Conservation (phyloP, 2,888 invertebrate species). For the Temnothorax unifasciatus region DNA sequence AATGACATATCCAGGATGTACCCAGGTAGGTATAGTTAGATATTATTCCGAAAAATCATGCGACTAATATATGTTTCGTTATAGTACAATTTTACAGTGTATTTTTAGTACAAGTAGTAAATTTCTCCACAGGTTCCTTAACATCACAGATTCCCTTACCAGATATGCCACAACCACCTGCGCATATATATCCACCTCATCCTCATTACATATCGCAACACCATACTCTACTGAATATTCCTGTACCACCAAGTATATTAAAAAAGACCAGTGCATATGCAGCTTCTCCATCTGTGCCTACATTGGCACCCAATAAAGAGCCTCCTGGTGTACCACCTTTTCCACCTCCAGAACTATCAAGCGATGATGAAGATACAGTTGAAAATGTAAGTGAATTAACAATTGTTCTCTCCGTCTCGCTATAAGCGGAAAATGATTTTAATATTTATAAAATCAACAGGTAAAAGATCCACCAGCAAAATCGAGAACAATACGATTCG, state of each 20-base stretch:
- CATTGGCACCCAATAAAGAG: conserved; percentile 87
- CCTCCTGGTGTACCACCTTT: conserved; percentile 96
- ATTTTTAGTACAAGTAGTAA: background rate
- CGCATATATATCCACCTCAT: conserved; percentile 83
- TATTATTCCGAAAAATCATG: conserved; percentile 8
- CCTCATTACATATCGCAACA: conserved; percentile 84
- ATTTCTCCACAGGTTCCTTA: conserved; percentile 82
- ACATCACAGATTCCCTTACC: conserved; percentile 89
- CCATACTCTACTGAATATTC: conserved; percentile 87
- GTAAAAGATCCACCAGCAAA: conserved; percentile 86
- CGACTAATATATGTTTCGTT: background rate
- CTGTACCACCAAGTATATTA: conserved; percentile 90
- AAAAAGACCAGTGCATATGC: conserved; percentile 90
- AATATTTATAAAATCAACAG: conserved; percentile 65
- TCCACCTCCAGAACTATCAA: conserved; percentile 92
- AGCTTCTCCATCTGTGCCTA: conserved; percentile 81
- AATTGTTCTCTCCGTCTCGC: background rate
- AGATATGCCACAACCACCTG: conserved; percentile 84
- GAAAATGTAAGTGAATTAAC: conserved; percentile 76
- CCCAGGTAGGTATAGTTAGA: conserved; percentile 74
- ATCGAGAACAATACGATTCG: conserved; percentile 88
- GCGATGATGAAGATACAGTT: conserved; percentile 88
- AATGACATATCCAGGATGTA: conserved; percentile 81
- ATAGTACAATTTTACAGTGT: background rate
- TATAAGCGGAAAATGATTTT: background rate